phyloP scores from a whole-genome alignment of 2,797 vertebrate genomes.

The Momotus momota region DNA sequence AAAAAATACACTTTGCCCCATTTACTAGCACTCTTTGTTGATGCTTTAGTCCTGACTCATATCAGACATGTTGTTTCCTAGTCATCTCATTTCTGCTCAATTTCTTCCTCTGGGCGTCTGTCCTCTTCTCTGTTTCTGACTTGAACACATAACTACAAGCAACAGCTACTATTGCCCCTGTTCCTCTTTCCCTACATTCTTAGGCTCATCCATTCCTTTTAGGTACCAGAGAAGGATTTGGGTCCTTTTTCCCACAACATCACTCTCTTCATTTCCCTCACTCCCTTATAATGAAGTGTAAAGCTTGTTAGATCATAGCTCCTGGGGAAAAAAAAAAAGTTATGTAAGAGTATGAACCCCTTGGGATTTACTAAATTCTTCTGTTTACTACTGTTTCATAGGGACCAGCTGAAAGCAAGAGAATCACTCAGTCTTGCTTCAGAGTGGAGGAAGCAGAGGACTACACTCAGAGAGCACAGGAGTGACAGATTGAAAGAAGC shows the following conservation, averaged over 20 bases:
- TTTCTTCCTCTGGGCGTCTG: not conserved
- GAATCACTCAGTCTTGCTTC: not conserved
- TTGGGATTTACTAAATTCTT: not conserved
- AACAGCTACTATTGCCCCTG: not conserved
- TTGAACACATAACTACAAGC: not conserved
- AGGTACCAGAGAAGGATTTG: not conserved
- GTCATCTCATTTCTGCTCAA: not conserved
- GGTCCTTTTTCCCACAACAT: not conserved
- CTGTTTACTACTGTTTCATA: not conserved
- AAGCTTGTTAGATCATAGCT: not conserved
- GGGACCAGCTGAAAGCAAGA: not conserved
- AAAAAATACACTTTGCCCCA: not conserved
- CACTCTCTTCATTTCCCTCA: not conserved
- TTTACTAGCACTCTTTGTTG: not conserved
- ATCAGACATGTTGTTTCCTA: not conserved
- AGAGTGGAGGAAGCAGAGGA: not conserved
- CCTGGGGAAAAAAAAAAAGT: not conserved
- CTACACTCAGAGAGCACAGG: not conserved
- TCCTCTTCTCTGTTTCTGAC: not conserved
- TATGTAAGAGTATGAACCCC: not conserved
- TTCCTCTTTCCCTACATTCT: not conserved
- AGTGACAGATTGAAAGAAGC: not conserved
- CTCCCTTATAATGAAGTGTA: not conserved
- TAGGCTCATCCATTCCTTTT: not conserved
- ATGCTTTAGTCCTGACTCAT: not conserved